These are phyloP conservation scores for Gila orcuttii DNA, from an alignment of 2,113 vertebrate genomes.

Conservation along the genomic window DNA sequence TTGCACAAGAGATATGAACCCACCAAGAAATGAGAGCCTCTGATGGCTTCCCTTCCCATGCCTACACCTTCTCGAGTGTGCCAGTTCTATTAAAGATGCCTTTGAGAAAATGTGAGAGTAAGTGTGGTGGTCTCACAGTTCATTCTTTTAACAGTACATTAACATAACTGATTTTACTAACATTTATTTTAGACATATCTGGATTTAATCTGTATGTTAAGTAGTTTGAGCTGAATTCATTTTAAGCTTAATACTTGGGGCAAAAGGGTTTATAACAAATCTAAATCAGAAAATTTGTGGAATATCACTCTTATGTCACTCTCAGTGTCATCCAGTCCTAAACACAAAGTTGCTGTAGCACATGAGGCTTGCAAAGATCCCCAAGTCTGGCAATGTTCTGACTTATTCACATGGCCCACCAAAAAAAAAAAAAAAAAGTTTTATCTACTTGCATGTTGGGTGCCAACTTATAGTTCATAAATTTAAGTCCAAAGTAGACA, in stretches of 20 bases:
- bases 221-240: too few relatives aligned
- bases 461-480: conserved; percentile 45
- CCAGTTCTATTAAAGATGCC: conserved; percentile 1
- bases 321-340: too few relatives aligned
- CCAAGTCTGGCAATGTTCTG: not conserved
- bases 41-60: conserved; percentile 68
- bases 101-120: not conserved
- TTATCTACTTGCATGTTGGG: not conserved
- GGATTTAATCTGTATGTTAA: too few relatives aligned
- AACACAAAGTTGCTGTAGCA: not conserved
- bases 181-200: too few relatives aligned
- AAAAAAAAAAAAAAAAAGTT: not conserved
- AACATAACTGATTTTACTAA: too few relatives aligned
- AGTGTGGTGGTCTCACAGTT: not conserved
- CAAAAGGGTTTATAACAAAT: too few relatives aligned
- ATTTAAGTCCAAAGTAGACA: conserved; percentile 58
- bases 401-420: not conserved
- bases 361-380: not conserved
- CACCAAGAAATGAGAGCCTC: conserved; percentile 56
- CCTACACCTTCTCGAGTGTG: conserved; percentile 38
- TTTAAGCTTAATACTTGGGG: too few relatives aligned
- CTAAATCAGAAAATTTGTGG: too few relatives aligned
- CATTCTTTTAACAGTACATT: too few relatives aligned
- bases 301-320: too few relatives aligned
- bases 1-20: conserved; percentile 1